phyloP scores from a whole-genome alignment of 2,113 vertebrate genomes.

The Anser brachyrhynchus region DNA sequence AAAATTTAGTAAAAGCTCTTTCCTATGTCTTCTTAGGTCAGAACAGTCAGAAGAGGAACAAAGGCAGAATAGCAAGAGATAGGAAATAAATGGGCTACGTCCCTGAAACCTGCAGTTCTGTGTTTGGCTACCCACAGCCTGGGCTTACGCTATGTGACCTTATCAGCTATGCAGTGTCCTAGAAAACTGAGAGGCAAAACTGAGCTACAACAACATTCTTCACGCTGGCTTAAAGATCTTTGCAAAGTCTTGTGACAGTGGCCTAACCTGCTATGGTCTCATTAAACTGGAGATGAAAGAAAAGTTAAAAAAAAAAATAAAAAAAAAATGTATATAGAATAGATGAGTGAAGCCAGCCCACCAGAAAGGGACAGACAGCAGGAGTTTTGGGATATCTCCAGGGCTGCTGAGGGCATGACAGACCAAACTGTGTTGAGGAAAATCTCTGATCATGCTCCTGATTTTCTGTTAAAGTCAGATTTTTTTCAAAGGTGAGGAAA shows the following conservation, averaged over 20 bases:
- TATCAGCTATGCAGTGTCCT: neutral
- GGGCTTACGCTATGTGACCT: conserved; percentile 4
- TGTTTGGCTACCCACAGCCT: neutral
- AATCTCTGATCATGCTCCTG: neutral
- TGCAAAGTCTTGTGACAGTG: neutral
- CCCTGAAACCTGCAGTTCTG: neutral
- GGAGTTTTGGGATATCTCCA: neutral
- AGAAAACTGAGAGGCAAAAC: neutral
- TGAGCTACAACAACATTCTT: neutral
- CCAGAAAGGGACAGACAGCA: neutral
- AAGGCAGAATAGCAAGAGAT: neutral
- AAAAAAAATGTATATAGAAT: neutral
- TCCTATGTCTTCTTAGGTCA: neutral
- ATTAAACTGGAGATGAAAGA: neutral
- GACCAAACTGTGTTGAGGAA: neutral
- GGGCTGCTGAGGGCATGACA: neutral
- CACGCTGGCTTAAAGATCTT: neutral
- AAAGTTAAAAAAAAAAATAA: too few relatives aligned
- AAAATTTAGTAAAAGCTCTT: neutral
- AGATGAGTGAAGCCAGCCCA: too few relatives aligned
- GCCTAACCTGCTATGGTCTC: neutral
- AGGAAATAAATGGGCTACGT: neutral
- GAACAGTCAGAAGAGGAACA: neutral
- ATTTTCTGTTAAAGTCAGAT: neutral
- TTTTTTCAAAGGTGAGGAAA: neutral